Conservation (phyloP, 2,797 vertebrate genomes). For the Pipistrellus kuhlii region DNA sequence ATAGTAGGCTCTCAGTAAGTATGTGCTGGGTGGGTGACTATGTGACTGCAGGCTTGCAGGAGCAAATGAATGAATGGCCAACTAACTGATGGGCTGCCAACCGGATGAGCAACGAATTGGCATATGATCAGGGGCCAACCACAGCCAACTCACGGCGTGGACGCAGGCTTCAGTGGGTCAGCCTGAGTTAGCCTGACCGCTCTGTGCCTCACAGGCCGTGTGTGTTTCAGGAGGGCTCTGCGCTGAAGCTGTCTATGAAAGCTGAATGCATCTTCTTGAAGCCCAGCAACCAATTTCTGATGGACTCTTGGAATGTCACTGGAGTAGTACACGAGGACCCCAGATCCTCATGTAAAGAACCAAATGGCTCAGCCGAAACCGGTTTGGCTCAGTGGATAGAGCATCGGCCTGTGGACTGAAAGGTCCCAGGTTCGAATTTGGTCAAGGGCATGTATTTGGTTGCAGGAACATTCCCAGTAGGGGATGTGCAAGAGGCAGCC, state of each 20-base stretch:
- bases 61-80: not conserved
- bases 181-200: not conserved
- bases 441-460: too few relatives aligned
- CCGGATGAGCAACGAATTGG: not conserved
- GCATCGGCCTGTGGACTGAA: too few relatives aligned
- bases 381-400: too few relatives aligned
- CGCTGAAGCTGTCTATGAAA: not conserved
- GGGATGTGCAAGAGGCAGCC: too few relatives aligned
- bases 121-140: not conserved
- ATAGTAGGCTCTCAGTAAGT: not conserved
- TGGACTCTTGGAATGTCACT: not conserved
- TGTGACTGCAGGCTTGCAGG: not conserved
- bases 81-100: not conserved
- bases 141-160: not conserved
- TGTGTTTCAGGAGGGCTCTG: not conserved
- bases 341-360: not conserved
- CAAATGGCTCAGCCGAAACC: not conserved
- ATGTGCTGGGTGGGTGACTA: not conserved
- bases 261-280: not conserved
- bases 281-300: not conserved
- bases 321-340: not conserved
- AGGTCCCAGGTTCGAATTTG: too few relatives aligned
- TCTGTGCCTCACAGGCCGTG: not conserved
- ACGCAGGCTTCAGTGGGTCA: too few relatives aligned
- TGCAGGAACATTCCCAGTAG: too few relatives aligned